phyloP scores from a whole-genome alignment of 2,113 vertebrate genomes.

The Myrmophylax atrothorax region DNA sequence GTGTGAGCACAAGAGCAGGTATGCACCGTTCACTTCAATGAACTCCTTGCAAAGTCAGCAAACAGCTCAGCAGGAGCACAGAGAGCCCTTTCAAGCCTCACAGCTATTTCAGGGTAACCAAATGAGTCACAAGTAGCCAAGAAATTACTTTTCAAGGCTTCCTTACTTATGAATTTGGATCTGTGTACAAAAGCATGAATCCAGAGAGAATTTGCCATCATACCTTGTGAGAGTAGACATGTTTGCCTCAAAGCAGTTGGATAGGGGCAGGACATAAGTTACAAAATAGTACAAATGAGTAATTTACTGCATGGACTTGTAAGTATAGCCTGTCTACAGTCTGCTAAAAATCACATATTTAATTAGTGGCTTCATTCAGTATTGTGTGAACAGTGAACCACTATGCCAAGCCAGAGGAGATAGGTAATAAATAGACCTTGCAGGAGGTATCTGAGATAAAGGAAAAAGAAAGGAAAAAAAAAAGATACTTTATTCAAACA shows the following conservation, averaged over 20 bases:
- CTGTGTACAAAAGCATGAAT: not conserved
- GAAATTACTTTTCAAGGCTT: conserved; percentile 5
- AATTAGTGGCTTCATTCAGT: conserved; percentile 65
- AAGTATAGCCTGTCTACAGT: conserved; percentile 51
- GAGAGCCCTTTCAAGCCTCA: not conserved
- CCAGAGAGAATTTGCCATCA: not conserved
- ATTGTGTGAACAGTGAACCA: conserved; percentile 47
- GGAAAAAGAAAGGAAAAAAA: not conserved
- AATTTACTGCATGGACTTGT: conserved; percentile 7
- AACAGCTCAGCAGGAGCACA: not conserved
- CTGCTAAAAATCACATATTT: conserved; percentile 39
- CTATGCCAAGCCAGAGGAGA: conserved; percentile 4
- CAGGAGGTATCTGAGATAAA: not conserved
- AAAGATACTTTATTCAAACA: not conserved
- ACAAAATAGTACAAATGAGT: conserved; percentile 25
- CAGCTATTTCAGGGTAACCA: not conserved
- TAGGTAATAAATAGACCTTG: not conserved
- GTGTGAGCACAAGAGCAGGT: accelerated
- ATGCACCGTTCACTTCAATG: not conserved
- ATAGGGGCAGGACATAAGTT: not conserved
- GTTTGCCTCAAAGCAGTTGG: conserved; percentile 10
- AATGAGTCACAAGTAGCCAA: conserved; percentile 4
- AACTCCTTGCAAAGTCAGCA: conserved; percentile 4
- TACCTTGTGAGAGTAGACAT: not conserved
- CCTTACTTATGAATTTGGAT: not conserved